These are phyloP conservation scores for Dasypolia templi DNA, from an alignment of 2,888 invertebrate genomes.

Conservation along the genomic window DNA sequence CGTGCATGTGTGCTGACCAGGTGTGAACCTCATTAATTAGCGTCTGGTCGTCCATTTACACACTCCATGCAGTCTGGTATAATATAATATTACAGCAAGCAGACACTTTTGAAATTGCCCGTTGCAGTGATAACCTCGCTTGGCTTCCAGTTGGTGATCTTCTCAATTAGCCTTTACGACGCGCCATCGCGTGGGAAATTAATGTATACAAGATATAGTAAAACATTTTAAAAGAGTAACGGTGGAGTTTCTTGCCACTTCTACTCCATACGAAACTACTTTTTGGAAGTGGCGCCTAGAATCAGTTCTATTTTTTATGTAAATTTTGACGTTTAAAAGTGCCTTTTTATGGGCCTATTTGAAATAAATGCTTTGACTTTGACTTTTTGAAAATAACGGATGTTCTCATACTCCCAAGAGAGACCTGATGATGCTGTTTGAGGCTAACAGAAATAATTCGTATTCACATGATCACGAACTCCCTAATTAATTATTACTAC, in stretches of 20 bases:
- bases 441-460: background rate
- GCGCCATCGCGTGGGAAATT: background rate
- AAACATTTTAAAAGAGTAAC: too few species aligned
- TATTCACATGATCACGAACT: background rate
- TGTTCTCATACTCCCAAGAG: background rate
- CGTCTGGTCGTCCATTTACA: background rate
- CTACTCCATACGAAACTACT: too few species aligned
- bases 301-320: too few species aligned
- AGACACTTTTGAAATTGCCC: background rate
- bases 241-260: too few species aligned
- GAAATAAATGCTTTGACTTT: too few species aligned
- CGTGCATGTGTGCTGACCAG: slow-evolving; percentile 26
- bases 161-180: too few species aligned
- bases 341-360: too few species aligned
- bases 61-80: slow-evolving; percentile 18
- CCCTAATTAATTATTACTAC: background rate
- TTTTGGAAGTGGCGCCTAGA: too few species aligned
- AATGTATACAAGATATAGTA: too few species aligned
- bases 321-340: too few species aligned
- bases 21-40: slow-evolving; percentile 22
- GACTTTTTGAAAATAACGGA: too few species aligned
- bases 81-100: background rate
- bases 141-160: background rate
- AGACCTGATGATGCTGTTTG: background rate
- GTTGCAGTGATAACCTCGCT: background rate